Base-by-base conservation (phyloP, 2,113 vertebrate genomes). In the Odontophorus gujanensis region DNA sequence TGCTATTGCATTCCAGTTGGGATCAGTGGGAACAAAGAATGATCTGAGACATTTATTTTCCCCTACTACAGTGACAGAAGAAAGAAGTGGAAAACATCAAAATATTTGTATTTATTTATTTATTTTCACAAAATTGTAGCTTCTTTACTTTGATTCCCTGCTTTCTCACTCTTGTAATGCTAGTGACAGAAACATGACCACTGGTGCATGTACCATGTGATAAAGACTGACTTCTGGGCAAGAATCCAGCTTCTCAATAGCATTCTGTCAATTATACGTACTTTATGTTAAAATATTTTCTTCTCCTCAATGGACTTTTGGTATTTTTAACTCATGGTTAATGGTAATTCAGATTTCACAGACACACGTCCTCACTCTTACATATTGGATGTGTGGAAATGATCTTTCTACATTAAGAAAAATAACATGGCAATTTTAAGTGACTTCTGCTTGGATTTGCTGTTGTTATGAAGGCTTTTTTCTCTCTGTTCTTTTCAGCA, bases 311-410 rank as follows among this genome's bases (percentile, higher is more conserved):
- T 53, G 51, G 32, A 77, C 38, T 25, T 57, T 20, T 24, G n/a
- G 7, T 65, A 57, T 32, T 89, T 95, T 71, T 61, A 67, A 67
- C 13, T 81, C 26, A 4, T 18, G 30, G 28, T 85, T 83, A 48
- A 36, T 16, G 82, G 18, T 21, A 24, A 80, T 58, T 69, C 30
- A 78, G 38, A 25, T 82, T 91, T 80, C 42, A 8, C 22, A 32
- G 1, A 1, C 3, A 1, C 4, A 30, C 5, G n/a, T 18, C 51
- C 51, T 53, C 8, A n/a, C 32, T 18, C 30, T n/a, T n/a, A 57
- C 30, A 14, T 8, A 63, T 1, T 38, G 6, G 14, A 42, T 38
- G 34, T 11, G 8, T 9, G 67, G 65, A 50, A 81, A 42, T 40
- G 24, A 13, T n/a, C 26, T 5, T 53, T 77, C n/a, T 58, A 50